Percentiles rank a stretch among this genome's conserved stretches.
Conservation (phyloP, 2,888 invertebrate genomes). For the Nasonia oneida region DNA sequence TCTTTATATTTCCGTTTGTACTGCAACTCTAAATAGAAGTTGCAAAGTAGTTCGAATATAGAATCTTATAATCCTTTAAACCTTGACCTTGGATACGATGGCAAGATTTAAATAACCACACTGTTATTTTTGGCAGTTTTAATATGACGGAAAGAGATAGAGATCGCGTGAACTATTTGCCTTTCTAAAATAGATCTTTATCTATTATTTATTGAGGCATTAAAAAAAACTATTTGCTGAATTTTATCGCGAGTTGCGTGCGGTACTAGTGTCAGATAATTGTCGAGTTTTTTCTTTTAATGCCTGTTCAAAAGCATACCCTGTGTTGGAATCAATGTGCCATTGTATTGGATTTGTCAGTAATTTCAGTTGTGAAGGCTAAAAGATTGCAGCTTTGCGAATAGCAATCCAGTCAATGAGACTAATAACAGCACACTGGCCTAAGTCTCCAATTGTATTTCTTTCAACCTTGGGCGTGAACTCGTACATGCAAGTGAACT, state of each 20-base stretch:
- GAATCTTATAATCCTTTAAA: neutral
- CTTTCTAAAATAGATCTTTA: no score
- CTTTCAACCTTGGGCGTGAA: conserved; percentile 12
- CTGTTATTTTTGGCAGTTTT: neutral
- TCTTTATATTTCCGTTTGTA: neutral
- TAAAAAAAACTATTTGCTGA: neutral
- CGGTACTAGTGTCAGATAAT: neutral
- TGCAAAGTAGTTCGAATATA: neutral
- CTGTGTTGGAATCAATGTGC: neutral
- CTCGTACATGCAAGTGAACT: conserved; percentile 1
- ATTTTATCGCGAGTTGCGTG: neutral
- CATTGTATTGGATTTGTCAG: neutral
- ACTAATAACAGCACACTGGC: neutral
- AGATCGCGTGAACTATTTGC: neutral
- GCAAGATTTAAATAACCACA: neutral
- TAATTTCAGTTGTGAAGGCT: neutral
- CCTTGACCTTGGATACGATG: neutral
- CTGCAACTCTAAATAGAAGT: neutral
- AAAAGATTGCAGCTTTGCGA: conserved; percentile 1
- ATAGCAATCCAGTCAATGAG: conserved; percentile 14
- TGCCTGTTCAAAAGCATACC: neutral
- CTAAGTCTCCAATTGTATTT: conserved; percentile 15
- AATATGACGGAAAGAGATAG: neutral
- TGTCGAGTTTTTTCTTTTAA: neutral
- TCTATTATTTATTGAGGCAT: neutral